Base-by-base conservation (phyloP, 2,113 vertebrate species). In the Equus przewalskii region DNA sequence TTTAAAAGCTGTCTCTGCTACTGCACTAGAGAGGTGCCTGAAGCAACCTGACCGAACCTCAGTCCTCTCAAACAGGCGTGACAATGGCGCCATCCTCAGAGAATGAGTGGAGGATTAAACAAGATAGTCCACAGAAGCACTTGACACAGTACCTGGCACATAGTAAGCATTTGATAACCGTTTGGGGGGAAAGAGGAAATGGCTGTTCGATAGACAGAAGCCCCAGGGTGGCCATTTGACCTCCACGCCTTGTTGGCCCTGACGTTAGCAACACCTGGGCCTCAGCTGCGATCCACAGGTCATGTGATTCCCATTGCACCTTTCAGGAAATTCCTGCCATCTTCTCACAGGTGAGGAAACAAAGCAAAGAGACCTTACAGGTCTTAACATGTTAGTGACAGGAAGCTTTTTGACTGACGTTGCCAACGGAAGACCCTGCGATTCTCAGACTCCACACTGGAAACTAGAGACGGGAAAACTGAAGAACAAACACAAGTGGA, bases 41-140 rank as follows among this genome's bases (percentile, higher is more conserved):
- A 64, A n/a, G 41, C 80, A 54, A 89, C 70, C 81, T 92, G 54
- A 36, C 21, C 0, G 28, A 70, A 69, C 33, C 36, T 79, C 75
- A 6, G 30, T 64, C 64, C 26, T 93, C 86, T 79, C 81, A 56
- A 36, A 69, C 28, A 12, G 28, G 36, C 26, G 41, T 80, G 54
- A 93, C 62, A 81, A 95, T 10, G 84, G 58, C 18, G 18, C 44
- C n/a, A 36, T 64, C 81, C 30, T 65, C 54, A 75, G 80, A 92
- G 49, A 90, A 73, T 92, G 65, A 65, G 16, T 64, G 80, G 76
- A 83, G 58, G 91, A 22, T 69, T 90, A 80, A 91, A 56, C n/a
- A 36, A 92, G 28, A 76, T 73, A 62, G 81, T 78, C 67, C 65
- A 11, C 2, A 41, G 44, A 79, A 83, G 41, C 73, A 8, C 73